Conservation (phyloP, 2,113 vertebrate genomes). For the Numida meleagris region DNA sequence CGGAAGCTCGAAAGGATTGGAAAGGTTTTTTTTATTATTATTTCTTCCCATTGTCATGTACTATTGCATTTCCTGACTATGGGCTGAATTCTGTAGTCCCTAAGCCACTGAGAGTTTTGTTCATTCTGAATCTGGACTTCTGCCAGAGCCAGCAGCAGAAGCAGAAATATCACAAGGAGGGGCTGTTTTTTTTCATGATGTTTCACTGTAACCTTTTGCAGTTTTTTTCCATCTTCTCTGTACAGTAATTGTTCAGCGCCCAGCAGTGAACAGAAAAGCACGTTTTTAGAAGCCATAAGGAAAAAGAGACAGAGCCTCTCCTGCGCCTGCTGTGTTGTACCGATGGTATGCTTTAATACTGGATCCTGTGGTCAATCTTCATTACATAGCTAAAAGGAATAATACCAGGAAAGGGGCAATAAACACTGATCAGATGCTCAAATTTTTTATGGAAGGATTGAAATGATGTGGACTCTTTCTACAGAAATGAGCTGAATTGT, state of each 20-base stretch:
- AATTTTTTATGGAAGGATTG: background rate
- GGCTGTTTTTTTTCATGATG: slow-evolving; percentile 42
- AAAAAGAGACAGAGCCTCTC: background rate
- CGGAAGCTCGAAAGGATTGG: slow-evolving; percentile 38
- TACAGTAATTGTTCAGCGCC: slow-evolving; percentile 24
- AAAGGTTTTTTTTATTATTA: background rate
- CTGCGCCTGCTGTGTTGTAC: background rate
- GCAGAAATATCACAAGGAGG: slow-evolving; percentile 67
- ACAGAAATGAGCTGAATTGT: background rate
- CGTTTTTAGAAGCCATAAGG: background rate
- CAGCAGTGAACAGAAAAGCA: slow-evolving; percentile 13
- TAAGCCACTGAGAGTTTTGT: slow-evolving; percentile 37
- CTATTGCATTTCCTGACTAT: slow-evolving; percentile 54
- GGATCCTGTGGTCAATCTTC: slow-evolving; percentile 25
- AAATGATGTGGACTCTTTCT: background rate
- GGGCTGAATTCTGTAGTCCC: slow-evolving; percentile 12
- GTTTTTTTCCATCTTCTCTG: slow-evolving; percentile 51
- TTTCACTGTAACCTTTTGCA: slow-evolving; percentile 56
- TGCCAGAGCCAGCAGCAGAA: slow-evolving; percentile 61
- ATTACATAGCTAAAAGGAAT: slow-evolving; percentile 10
- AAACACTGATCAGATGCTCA: background rate
- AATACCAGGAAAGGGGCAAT: background rate
- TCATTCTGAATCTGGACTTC: slow-evolving; percentile 40
- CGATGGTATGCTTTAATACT: slow-evolving; percentile 36
- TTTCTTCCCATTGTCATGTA: slow-evolving; percentile 65